These are phyloP conservation scores for Phyllotreta cruciferae DNA, from an alignment of 2,888 invertebrate species.

Conservation along the genomic window DNA sequence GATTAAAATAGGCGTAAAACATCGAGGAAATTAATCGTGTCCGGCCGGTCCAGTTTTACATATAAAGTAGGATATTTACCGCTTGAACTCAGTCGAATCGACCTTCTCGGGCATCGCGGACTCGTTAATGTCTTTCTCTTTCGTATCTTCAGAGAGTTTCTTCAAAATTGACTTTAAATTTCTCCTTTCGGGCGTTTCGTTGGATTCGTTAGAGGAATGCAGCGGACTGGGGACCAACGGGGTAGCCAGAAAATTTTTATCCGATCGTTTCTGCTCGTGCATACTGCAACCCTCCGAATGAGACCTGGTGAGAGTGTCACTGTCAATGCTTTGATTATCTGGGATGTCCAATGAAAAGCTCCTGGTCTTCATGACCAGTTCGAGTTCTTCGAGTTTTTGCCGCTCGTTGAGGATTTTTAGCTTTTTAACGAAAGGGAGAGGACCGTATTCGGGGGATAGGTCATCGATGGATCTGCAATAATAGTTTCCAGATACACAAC, in stretches of 20 bases:
- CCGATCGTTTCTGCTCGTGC: conserved; percentile 55
- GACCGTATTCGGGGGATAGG: conserved; percentile 85
- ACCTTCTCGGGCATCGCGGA: conserved; percentile 50
- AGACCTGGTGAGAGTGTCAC: conserved; percentile 68
- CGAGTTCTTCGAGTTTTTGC: conserved; percentile 83
- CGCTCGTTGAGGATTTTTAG: conserved; percentile 87
- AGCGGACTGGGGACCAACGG: conserved; percentile 54
- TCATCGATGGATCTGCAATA: conserved; percentile 76
- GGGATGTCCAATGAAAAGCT: conserved; percentile 82
- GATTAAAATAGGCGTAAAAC: neutral
- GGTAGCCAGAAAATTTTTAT: conserved; percentile 48
- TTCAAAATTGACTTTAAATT: conserved; percentile 86
- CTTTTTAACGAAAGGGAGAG: conserved; percentile 86
- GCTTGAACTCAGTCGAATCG: conserved; percentile 68
- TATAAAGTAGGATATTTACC: conserved; percentile 30
- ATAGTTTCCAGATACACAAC: neutral
- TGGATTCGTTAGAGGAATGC: conserved; percentile 70
- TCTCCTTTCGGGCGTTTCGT: conserved; percentile 82
- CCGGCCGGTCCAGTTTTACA: neutral
- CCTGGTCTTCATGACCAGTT: conserved; percentile 76
- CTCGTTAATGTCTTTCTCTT: conserved; percentile 42
- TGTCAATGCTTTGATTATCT: conserved; percentile 57
- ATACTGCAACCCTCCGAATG: conserved; percentile 84
- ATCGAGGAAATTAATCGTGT: neutral
- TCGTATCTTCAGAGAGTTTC: conserved; percentile 75